Percentiles rank a stretch among this genome's conserved stretches.
phyloP scores from a whole-genome alignment of 2,797 vertebrate species.

The Heterohyrax brucei region DNA sequence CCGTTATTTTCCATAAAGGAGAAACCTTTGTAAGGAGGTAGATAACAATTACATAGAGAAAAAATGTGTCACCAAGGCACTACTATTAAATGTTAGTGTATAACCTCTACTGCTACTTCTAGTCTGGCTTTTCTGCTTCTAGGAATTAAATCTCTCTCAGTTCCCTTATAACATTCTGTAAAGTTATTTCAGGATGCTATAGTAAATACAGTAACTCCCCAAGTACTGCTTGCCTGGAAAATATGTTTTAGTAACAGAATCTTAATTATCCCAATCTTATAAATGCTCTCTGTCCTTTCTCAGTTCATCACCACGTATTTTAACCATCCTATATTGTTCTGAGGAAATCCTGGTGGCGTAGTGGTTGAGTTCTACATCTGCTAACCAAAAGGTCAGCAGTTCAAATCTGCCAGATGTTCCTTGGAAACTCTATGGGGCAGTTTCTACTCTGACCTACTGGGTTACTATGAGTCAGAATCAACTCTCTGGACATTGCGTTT shows the following conservation, averaged over 20 bases:
- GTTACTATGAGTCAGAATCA: too few relatives aligned
- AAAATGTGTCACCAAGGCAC: neutral
- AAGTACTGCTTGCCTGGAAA: neutral
- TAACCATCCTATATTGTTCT: neutral
- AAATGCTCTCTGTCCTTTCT: neutral
- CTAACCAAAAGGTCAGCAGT: too few relatives aligned
- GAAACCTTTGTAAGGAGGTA: neutral
- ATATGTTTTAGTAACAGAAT: neutral
- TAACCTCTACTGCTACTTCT: conserved; percentile 5
- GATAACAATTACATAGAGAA: conserved; percentile 41
- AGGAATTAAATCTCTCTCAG: neutral
- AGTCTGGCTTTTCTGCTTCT: neutral
- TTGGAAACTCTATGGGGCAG: too few relatives aligned
- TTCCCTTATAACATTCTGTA: neutral
- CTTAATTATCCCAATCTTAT: neutral
- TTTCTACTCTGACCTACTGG: too few relatives aligned
- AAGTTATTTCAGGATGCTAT: neutral
- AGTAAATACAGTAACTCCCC: neutral
- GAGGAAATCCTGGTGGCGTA: too few relatives aligned
- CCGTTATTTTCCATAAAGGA: neutral
- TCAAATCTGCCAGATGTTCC: too few relatives aligned
- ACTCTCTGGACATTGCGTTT: too few relatives aligned
- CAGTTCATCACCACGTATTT: neutral
- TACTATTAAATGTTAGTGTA: neutral
- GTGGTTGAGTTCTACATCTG: too few relatives aligned